A percentile compares a stretch with the other conserved stretches of the same genome.
These are phyloP conservation scores for Chirona hameri DNA, from an alignment of 2,888 invertebrate genomes.

Conservation along the genomic window DNA sequence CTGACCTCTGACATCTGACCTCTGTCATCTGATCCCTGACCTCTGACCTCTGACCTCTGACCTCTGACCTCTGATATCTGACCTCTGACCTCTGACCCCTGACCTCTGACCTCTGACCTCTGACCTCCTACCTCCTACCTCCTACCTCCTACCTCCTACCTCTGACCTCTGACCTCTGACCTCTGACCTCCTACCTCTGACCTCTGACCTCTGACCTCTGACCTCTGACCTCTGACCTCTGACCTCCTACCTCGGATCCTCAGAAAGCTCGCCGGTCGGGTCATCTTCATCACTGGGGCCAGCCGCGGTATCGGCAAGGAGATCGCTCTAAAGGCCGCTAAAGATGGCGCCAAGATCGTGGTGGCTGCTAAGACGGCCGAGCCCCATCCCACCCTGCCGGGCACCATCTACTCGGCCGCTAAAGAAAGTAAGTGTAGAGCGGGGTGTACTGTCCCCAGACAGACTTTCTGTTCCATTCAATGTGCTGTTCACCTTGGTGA, in stretches of 20 bases:
- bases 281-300: slow-evolving; percentile 92
- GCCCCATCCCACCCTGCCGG: slow-evolving; percentile 84
- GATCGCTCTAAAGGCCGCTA: slow-evolving; percentile 87
- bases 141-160: not conserved
- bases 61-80: no score
- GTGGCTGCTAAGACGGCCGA: slow-evolving; percentile 88
- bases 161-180: not conserved
- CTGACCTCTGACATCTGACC: no score
- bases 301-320: slow-evolving; percentile 94
- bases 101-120: no score
- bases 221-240: not conserved
- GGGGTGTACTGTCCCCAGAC: no score
- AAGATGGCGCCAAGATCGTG: slow-evolving; percentile 86
- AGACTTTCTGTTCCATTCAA: no score
- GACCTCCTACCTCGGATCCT: not conserved
- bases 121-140: no score
- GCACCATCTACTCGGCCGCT: slow-evolving; percentile 86
- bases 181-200: not conserved
- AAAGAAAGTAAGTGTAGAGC: slow-evolving; percentile 66
- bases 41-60: no score
- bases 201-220: not conserved
- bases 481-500: no score
- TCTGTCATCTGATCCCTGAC: no score
- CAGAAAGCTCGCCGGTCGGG: slow-evolving; percentile 77
- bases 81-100: no score